These are phyloP conservation scores for Danaus plexippus DNA, from an alignment of 1,140 invertebrate species.

Conservation along the genomic window DNA sequence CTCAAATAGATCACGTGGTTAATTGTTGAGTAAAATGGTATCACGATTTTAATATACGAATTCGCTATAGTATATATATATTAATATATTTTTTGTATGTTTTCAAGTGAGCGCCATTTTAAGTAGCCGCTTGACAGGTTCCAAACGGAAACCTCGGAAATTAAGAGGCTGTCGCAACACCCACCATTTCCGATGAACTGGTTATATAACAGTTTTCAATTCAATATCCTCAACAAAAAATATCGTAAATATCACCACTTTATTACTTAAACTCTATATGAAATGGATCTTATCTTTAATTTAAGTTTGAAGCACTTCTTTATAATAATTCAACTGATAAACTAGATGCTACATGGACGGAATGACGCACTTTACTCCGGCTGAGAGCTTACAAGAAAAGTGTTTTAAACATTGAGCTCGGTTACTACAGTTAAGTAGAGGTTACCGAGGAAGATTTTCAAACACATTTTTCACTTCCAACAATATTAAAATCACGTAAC, in stretches of 20 bases:
- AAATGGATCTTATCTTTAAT: too few species aligned
- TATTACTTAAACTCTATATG: too few species aligned
- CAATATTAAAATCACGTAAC: background rate
- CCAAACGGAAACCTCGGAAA: slow-evolving; percentile 34
- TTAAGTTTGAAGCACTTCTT: too few species aligned
- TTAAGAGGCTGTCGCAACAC: slow-evolving; percentile 24
- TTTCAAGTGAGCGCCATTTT: slow-evolving; percentile 25
- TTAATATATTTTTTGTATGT: slow-evolving; percentile 14
- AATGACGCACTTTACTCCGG: slow-evolving; percentile 19
- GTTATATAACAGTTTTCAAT: slow-evolving; percentile 3
- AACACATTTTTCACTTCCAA: background rate
- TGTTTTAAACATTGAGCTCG: slow-evolving; percentile 12
- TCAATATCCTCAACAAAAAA: too few species aligned
- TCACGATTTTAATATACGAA: too few species aligned
- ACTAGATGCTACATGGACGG: slow-evolving; percentile 14
- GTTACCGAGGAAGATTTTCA: too few species aligned
- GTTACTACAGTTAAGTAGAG: background rate
- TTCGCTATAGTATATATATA: too few species aligned
- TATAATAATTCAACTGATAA: slow-evolving; percentile 16
- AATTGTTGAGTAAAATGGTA: too few species aligned
- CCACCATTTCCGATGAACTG: slow-evolving; percentile 10
- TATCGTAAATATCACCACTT: too few species aligned
- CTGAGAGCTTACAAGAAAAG: slow-evolving; percentile 23
- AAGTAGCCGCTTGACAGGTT: slow-evolving; percentile 24
- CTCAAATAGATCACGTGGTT: too few species aligned